Evolutionary conservation across 2,888 invertebrate genomes (phyloP), one percentile per base, ranked within the genome.

Genomic region (Stramonita haemastoma): DNA sequence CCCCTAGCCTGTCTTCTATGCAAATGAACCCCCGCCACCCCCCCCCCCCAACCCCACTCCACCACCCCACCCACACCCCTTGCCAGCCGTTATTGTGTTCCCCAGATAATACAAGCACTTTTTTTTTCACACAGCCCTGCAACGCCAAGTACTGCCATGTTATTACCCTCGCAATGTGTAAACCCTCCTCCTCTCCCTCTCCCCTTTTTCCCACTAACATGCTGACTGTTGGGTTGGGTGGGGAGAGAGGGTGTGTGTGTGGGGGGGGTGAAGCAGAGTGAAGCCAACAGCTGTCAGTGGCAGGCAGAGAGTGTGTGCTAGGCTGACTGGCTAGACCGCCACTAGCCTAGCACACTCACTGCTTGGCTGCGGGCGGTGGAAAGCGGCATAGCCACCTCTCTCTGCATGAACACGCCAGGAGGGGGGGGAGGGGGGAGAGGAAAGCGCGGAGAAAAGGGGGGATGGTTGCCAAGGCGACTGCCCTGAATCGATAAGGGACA

Each of bases 391-490:
- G 86, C 86, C 86, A n/a, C 60, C 57, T 66, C 86, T 32, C 86
- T 34, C 36, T 46, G 2, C n/a, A 22, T n/a, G 26, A 73, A 73
- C 36, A 19, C 81, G 81, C 46, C 77, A 79, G 32, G 29, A 77
- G 22, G 32, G 83, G 26, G 19, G 22, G 34, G n/a, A 79, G 32
- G 46, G 46, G 81, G 36, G 83, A 83, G 83, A 29, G 29, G 0
- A 60, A 85, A 32, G 46, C 13, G 34, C 2, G 8, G 46, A 32
- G 66, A 73, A 60, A 46, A 26, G 34, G 84, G 89, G 85, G 89
- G 73, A 29, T 79, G 60, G 90, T 90, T 88, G 88, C 90, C 73
- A 90, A 86, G 90, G 84, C 90, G 88, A 90, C 90, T 17, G 81
- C 70, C 89, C 8, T 56, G 81, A 90, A 90, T 90, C 90, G 88